phyloP scores from a whole-genome alignment of 2,888 invertebrate genomes.

The Holacanthella duospinosa region DNA sequence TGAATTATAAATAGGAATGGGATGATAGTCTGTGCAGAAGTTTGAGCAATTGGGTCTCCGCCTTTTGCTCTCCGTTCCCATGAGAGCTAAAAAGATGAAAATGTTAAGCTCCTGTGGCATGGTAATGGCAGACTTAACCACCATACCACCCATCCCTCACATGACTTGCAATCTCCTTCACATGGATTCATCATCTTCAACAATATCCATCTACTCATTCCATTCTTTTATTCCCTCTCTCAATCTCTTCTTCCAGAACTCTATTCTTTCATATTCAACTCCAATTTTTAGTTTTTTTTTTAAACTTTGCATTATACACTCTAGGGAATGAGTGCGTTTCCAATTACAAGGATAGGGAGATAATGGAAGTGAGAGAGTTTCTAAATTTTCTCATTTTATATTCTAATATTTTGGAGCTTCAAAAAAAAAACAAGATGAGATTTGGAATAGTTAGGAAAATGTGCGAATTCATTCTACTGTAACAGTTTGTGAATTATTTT shows the following conservation, averaged over 20 bases:
- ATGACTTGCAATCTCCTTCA: slow-evolving; percentile 36
- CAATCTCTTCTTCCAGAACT: too few relatives aligned
- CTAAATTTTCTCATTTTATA: too few relatives aligned
- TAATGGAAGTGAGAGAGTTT: too few relatives aligned
- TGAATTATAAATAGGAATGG: neutral
- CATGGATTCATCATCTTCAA: neutral
- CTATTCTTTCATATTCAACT: too few relatives aligned
- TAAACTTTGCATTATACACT: slow-evolving; percentile 3
- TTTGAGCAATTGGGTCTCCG: slow-evolving; percentile 3
- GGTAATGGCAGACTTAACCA: slow-evolving; percentile 3
- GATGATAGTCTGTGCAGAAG: neutral
- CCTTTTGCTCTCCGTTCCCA: neutral
- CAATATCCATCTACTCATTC: neutral
- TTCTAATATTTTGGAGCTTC: too few relatives aligned
- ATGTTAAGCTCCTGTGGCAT: neutral
- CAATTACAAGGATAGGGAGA: neutral
- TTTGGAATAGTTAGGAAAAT: too few relatives aligned
- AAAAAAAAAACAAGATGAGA: too few relatives aligned
- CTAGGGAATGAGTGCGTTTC: neutral
- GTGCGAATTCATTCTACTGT: too few relatives aligned
- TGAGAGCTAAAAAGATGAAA: neutral
- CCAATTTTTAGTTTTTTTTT: too few relatives aligned
- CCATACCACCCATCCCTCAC: slow-evolving; percentile 37
- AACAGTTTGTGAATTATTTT: neutral
- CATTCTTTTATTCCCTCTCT: too few relatives aligned